Percentiles rank a stretch among this genome's conserved stretches.
Evolutionary conservation across 2,888 invertebrate species (phyloP).

Genomic region (Nemurella pictetii): DNA sequence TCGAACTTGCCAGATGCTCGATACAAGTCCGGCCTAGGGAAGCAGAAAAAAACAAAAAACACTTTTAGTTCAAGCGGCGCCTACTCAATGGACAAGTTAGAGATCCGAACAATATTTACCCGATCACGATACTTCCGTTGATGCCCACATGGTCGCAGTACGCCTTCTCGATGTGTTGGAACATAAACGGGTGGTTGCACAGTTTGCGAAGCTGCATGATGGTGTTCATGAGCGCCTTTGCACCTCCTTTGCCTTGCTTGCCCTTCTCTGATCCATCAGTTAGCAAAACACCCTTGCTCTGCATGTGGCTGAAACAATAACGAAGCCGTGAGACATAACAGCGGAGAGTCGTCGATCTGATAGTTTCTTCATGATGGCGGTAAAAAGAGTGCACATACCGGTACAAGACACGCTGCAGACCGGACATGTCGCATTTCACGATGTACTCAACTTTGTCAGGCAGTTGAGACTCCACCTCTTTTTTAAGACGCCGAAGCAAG

Average conservation of each 20-base stretch:
- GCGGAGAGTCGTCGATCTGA: not conserved
- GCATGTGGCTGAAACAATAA: constrained; percentile 57
- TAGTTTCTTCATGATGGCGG: too few relatives aligned
- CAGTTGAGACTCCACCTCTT: constrained; percentile 66
- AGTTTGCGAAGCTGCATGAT: constrained; percentile 67
- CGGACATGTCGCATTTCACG: constrained; percentile 67
- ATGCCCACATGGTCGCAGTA: constrained; percentile 52
- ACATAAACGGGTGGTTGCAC: constrained; percentile 70
- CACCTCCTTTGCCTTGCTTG: constrained; percentile 56
- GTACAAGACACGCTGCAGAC: constrained; percentile 60
- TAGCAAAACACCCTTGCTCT: constrained; percentile 59
- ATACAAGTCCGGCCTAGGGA: constrained; percentile 56
- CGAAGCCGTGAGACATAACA: not conserved
- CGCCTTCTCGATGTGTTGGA: constrained; percentile 62
- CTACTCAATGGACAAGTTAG: not conserved
- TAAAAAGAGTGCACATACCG: too few relatives aligned
- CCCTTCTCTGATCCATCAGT: constrained; percentile 62
- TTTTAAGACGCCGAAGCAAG: constrained; percentile 63
- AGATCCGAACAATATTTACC: constrained; percentile 35
- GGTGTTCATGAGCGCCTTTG: constrained; percentile 64
- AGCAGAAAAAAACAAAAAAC: not conserved
- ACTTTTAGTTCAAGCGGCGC: not conserved
- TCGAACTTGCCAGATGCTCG: constrained; percentile 66
- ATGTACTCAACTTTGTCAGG: constrained; percentile 68
- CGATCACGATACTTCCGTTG: constrained; percentile 41